Evolutionary conservation across 2,113 vertebrate species (phyloP).

Genomic region (Gallinago undulata): DNA sequence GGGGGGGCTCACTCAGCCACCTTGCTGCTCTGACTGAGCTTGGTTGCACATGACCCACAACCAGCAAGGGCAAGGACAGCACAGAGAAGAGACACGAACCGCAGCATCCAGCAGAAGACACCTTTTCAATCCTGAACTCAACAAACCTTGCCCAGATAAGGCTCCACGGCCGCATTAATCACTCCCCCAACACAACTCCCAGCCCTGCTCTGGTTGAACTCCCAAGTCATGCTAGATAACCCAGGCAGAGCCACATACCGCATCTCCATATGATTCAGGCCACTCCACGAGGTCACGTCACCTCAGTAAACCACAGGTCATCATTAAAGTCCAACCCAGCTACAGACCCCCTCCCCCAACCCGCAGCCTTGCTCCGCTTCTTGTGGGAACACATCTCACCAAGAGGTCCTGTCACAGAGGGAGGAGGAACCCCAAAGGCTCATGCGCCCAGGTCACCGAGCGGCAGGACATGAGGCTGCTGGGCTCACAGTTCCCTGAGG

Average conservation of each 20-base stretch:
- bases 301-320: neutral
- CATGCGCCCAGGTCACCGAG: rapidly evolving
- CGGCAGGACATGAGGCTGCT: neutral
- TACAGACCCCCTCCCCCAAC: rapidly evolving
- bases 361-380: neutral
- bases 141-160: neutral
- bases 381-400: neutral
- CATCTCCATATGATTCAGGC: neutral
- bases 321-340: neutral
- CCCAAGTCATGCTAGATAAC: neutral
- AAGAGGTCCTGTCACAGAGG: rapidly evolving
- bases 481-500: neutral
- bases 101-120: neutral
- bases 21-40: neutral
- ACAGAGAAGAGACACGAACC: neutral
- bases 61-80: neutral
- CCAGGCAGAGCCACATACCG: rapidly evolving
- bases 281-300: rapidly evolving
- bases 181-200: neutral
- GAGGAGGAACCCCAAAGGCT: neutral
- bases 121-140: neutral
- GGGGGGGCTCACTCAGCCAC: rapidly evolving
- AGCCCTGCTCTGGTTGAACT: neutral
- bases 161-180: rapidly evolving
- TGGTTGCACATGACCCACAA: neutral